A percentile compares a stretch with the other conserved stretches of the same genome.
phyloP scores from a whole-genome alignment of 2,888 invertebrate genomes.

The Microctonus brassicae region DNA sequence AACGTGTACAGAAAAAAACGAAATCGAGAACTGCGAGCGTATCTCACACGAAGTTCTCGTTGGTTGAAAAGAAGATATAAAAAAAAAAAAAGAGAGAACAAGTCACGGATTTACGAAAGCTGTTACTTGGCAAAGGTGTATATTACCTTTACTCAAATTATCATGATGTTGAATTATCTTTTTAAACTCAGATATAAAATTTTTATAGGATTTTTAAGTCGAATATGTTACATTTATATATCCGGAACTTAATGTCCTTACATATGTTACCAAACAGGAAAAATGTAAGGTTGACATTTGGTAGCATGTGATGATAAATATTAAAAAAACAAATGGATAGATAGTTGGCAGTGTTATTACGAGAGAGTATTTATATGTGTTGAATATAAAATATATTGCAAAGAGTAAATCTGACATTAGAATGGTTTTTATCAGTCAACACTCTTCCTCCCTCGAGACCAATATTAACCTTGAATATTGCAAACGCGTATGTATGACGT shows the following conservation, averaged over 20 bases:
- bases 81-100: constrained; percentile 17
- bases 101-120: constrained; percentile 36
- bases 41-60: constrained; percentile 36
- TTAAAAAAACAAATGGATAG: too few relatives aligned
- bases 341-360: too few relatives aligned
- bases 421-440: not conserved
- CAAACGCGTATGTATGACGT: constrained; percentile 6
- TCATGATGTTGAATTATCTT: constrained; percentile 31
- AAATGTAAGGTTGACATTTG: too few relatives aligned
- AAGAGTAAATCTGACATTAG: too few relatives aligned
- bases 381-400: too few relatives aligned
- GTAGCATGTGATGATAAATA: too few relatives aligned
- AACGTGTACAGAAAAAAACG: constrained; percentile 29
- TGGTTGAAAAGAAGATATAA: constrained; percentile 4
- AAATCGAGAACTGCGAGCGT: constrained; percentile 37
- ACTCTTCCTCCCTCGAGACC: not conserved
- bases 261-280: too few relatives aligned
- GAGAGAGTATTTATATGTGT: too few relatives aligned
- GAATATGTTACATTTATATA: too few relatives aligned
- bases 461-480: constrained; percentile 29
- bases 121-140: constrained; percentile 36
- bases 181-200: constrained; percentile 1
- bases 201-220: not conserved
- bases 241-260: too few relatives aligned
- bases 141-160: constrained; percentile 34